These are phyloP conservation scores for Protaetia brevitarsis DNA, from an alignment of 1,140 invertebrate species.

Conservation along the genomic window DNA sequence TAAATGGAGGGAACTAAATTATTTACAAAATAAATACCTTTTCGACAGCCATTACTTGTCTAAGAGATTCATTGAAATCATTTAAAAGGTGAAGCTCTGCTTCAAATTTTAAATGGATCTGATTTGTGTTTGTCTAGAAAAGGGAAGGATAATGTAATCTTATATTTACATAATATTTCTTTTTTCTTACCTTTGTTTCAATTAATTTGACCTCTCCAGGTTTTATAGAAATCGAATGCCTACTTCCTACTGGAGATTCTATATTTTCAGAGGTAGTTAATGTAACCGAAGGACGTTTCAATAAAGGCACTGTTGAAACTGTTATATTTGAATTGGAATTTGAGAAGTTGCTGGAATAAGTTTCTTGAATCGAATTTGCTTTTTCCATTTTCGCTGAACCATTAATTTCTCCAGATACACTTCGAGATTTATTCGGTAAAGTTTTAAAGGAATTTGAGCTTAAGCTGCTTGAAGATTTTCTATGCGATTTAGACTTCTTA, in stretches of 20 bases:
- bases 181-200: conserved; percentile 12
- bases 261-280: not conserved
- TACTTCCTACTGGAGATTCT: not conserved
- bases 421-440: not conserved
- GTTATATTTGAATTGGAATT: not conserved
- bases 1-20: not conserved
- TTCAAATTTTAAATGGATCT: conserved; percentile 45
- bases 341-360: conserved; percentile 23
- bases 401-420: not conserved
- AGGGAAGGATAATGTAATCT: not conserved
- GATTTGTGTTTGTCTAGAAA: conserved; percentile 31
- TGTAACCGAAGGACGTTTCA: conserved; percentile 18
- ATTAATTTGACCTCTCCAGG: conserved; percentile 13
- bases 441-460: conserved; percentile 3
- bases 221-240: conserved; percentile 10
- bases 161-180: not conserved
- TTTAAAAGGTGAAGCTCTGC: conserved; percentile 43
- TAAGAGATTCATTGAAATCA: conserved; percentile 43
- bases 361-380: not conserved
- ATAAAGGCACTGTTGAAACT: conserved; percentile 23
- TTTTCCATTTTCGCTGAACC: conserved; percentile 1
- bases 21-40: conserved; percentile 31
- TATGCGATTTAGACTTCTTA: not conserved
- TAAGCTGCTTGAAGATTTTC: not conserved
- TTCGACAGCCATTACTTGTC: conserved; percentile 41